phyloP scores from a whole-genome alignment of 2,888 invertebrate genomes.

The Caenorhabditis afra region DNA sequence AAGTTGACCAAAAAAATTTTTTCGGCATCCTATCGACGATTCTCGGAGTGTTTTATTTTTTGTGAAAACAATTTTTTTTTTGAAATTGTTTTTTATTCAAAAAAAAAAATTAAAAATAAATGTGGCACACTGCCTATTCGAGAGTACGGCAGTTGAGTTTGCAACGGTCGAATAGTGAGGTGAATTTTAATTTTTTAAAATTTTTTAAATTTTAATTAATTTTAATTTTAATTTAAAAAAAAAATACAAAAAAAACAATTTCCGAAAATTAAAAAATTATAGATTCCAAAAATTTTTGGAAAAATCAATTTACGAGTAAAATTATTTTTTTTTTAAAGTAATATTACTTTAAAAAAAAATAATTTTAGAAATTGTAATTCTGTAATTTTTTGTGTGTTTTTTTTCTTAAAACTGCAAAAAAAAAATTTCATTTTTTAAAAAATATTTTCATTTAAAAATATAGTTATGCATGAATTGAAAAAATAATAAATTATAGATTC shows the following conservation, averaged over 20 bases:
- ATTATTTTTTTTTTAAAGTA: neutral
- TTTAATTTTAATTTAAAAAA: too few relatives aligned
- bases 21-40: too few relatives aligned
- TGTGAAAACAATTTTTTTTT: too few relatives aligned
- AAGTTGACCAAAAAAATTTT: neutral
- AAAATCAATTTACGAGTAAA: constrained; percentile 61
- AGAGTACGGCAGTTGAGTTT: constrained; percentile 42
- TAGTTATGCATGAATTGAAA: too few relatives aligned
- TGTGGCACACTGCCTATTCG: constrained; percentile 54
- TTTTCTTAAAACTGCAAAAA: too few relatives aligned
- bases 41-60: too few relatives aligned
- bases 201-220: neutral
- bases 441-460: too few relatives aligned
- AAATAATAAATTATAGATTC: neutral
- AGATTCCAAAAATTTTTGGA: constrained; percentile 17
- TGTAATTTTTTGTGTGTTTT: neutral
- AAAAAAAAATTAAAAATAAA: constrained; percentile 15
- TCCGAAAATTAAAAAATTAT: too few relatives aligned
- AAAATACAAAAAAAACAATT: constrained; percentile 65
- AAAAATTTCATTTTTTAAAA: neutral
- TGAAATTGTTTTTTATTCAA: neutral
- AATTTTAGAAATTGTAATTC: neutral
- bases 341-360: neutral
- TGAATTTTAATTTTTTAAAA: neutral
- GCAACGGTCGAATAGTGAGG: constrained; percentile 53